Conservation (phyloP, 2,797 vertebrate genomes). For the Sebastolobus alascanus region DNA sequence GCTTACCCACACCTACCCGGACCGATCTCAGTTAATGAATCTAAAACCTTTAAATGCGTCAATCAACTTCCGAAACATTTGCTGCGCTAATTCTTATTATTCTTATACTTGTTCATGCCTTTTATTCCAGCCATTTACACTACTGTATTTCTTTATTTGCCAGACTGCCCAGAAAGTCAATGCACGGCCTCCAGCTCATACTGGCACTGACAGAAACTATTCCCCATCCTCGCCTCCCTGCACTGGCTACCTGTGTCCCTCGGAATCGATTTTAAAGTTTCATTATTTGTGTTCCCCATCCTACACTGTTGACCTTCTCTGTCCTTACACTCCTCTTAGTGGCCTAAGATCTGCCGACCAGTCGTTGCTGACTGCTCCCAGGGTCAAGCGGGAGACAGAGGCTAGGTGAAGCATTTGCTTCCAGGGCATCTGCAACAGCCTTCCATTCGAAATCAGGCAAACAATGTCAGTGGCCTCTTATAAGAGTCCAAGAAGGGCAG, state of each 20-base stretch:
- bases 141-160: neutral
- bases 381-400: neutral
- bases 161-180: neutral
- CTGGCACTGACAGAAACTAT: neutral
- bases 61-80: neutral
- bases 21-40: neutral
- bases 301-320: constrained; percentile 13
- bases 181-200: neutral
- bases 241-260: constrained; percentile 5
- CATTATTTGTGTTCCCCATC: constrained; percentile 2
- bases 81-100: neutral
- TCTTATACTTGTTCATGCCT: neutral
- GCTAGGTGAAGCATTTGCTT: neutral
- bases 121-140: neutral
- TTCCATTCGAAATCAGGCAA: neutral
- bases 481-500: neutral
- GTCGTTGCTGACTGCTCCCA: neutral
- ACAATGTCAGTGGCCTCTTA: neutral
- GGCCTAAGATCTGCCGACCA: neutral
- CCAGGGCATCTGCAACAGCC: neutral
- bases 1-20: neutral
- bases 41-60: neutral
- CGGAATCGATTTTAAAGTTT: constrained; percentile 7
- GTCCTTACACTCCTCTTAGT: constrained; percentile 8
- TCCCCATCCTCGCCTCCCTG: neutral